Evolutionary conservation across 2,888 invertebrate genomes (phyloP).

Genomic region (Allygus modestus): DNA sequence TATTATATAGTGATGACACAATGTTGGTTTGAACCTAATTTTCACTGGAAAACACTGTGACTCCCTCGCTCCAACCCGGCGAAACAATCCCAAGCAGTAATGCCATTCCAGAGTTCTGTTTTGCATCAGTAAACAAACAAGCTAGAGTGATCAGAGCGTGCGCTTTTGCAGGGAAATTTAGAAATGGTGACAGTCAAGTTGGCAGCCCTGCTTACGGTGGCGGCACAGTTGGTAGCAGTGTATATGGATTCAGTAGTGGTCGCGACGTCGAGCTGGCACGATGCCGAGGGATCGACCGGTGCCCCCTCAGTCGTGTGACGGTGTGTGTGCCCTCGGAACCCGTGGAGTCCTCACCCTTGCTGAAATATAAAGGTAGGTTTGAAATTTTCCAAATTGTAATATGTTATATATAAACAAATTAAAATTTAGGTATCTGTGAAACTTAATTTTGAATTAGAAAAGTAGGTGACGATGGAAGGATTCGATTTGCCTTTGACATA

Average conservation of each 20-base stretch:
- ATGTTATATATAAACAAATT: too few species aligned
- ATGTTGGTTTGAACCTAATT: too few species aligned
- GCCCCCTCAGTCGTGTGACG: not conserved
- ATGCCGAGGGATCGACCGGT: not conserved
- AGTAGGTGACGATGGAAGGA: too few species aligned
- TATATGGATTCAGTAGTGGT: conserved; percentile 37
- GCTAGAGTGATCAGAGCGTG: not conserved
- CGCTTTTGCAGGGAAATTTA: conserved; percentile 18
- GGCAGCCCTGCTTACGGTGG: not conserved
- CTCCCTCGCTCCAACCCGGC: not conserved
- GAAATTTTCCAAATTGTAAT: too few species aligned
- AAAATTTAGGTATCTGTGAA: too few species aligned
- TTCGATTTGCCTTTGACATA: too few species aligned
- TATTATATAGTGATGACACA: too few species aligned
- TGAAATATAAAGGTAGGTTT: conserved; percentile 10
- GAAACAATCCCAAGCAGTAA: not conserved
- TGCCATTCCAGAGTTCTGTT: conserved; percentile 2
- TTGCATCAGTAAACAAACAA: conserved; percentile 17
- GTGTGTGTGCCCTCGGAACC: conserved; percentile 3
- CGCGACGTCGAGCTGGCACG: conserved; percentile 12
- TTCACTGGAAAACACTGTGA: too few species aligned
- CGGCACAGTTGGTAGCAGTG: conserved; percentile 16
- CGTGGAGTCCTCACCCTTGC: not conserved
- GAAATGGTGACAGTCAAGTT: not conserved
- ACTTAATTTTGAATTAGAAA: too few species aligned